Base-by-base conservation (phyloP, 2,888 invertebrate genomes). In the Melieria picta region DNA sequence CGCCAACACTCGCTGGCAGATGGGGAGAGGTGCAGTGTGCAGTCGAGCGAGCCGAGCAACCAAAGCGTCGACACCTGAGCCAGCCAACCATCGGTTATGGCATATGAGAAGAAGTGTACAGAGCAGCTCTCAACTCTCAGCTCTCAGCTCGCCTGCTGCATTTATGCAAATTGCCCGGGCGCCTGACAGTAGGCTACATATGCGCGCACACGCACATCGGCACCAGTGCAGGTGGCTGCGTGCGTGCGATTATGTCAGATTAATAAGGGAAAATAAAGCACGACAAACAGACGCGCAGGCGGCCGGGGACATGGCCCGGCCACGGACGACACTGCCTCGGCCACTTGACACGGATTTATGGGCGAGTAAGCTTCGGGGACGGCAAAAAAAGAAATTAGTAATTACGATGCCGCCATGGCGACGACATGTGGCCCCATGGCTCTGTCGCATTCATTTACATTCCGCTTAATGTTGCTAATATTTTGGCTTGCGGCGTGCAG, bases 1-100 rank as follows among this genome's bases (percentile, higher is more conserved):
- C 55, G 68, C 68, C 69, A 74, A 74, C 72, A 52, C 52, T n/a
- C 5, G 52, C 52, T 3, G 30, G 30, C 30, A 30, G 30, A 30
- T 30, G 30, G 30, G 30, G 30, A 1, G 16, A 30, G 30, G 30
- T 30, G 30, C 30, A 30, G 30, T 30, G 30, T 30, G 30, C 30
- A 30, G 30, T 30, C 50, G 50, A n/a, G 16, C 43, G 11, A 43
- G 9, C 13, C 5, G n/a, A 62, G 16, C 4, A 0, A 11, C 48
- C 46, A 13, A 47, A n/a, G 30, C 55, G 45, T n/a, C 43, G 52
- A 58, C n/a, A 13, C 10, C 48, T 60, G 60, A 30, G 9, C 10
- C n/a, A 60, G 42, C 47, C 16, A 55, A 57, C 48, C 10, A 30
- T 13, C 11, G n/a, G 10, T 47, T 30, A 43, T 11, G 7, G 65